These are phyloP conservation scores for Phoxinus phoxinus DNA, from an alignment of 2,113 vertebrate genomes.

Conservation along the genomic window DNA sequence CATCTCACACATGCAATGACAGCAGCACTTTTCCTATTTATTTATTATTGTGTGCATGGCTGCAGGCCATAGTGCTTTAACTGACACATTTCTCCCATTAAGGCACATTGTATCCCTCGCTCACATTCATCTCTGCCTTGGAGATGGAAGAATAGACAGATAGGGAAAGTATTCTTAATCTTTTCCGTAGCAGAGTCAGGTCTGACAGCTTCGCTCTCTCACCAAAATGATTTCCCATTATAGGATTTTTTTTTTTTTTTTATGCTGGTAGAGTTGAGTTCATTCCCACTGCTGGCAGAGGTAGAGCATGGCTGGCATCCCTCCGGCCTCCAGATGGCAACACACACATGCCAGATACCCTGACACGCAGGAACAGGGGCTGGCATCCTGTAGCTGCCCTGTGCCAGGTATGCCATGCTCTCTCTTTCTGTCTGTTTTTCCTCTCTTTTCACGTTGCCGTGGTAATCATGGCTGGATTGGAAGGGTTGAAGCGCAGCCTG, in stretches of 20 bases:
- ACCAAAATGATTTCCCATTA: constrained; percentile 5
- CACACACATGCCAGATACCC: constrained; percentile 64
- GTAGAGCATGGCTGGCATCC: constrained; percentile 63
- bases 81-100: neutral
- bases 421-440: constrained; percentile 28
- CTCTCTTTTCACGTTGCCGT: neutral
- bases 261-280: constrained; percentile 48
- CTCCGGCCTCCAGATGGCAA: constrained; percentile 73
- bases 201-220: neutral
- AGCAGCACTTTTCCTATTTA: constrained; percentile 17
- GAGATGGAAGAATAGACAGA: neutral
- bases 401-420: constrained; percentile 55
- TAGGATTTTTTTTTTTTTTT: neutral
- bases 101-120: neutral
- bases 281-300: constrained; percentile 29
- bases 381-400: constrained; percentile 59
- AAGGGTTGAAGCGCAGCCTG: neutral
- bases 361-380: constrained; percentile 64
- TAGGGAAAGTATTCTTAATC: neutral
- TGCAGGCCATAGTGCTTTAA: constrained; percentile 18
- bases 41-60: constrained; percentile 27
- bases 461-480: neutral
- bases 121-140: constrained; percentile 20
- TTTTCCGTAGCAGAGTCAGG: neutral
- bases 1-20: neutral